Conservation (phyloP, 2,113 vertebrate genomes). For the Odocoileus hemionus region DNA sequence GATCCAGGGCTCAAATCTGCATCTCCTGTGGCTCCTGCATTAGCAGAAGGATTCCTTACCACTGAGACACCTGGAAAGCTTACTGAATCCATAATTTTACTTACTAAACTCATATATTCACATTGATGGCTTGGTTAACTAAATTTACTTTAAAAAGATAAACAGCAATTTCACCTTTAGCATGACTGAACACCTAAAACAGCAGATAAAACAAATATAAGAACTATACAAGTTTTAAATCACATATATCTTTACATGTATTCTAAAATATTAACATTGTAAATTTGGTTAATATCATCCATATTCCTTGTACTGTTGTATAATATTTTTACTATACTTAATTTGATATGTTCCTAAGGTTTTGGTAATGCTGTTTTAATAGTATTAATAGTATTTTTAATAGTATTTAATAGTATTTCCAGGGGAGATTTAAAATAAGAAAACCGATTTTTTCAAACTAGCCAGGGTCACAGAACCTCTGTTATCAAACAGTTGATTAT, state of each 20-base stretch:
- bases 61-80: not conserved
- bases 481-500: not conserved
- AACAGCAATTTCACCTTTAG: not conserved
- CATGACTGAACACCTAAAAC: not conserved
- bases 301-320: not conserved
- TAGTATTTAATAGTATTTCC: not conserved
- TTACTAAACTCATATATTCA: not conserved
- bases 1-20: not conserved
- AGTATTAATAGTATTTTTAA: not conserved
- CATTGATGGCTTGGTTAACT: not conserved
- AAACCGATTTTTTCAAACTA: not conserved
- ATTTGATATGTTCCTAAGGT: not conserved
- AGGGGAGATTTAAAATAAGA: not conserved
- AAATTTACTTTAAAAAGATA: not conserved
- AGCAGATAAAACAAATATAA: not conserved
- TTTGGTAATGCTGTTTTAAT: not conserved
- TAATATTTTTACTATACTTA: not conserved
- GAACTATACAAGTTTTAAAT: not conserved
- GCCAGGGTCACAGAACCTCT: not conserved
- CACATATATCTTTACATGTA: not conserved
- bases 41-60: not conserved
- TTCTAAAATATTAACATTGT: not conserved
- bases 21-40: not conserved
- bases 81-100: not conserved
- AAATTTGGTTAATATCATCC: not conserved